Percentiles rank a stretch among this genome's conserved stretches.
Evolutionary conservation across 1,140 invertebrate genomes (phyloP).

Genomic region (Danaus melanippus): DNA sequence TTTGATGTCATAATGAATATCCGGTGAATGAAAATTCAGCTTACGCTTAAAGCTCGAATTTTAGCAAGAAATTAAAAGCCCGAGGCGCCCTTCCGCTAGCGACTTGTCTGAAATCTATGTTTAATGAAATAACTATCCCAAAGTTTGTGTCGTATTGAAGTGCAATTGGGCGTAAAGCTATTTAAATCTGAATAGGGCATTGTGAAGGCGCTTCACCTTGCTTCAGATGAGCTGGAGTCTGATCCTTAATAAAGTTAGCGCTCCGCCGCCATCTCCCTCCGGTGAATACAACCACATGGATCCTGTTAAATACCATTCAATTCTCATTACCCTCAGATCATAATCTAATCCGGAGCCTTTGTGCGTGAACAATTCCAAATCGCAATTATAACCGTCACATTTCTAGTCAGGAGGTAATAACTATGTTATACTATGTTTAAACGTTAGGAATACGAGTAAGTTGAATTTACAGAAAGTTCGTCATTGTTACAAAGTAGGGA

Average conservation of each 20-base stretch:
- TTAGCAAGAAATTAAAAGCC: conserved; percentile 27
- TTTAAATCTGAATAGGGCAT: conserved; percentile 71
- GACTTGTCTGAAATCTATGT: conserved; percentile 57
- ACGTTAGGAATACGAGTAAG: conserved; percentile 11
- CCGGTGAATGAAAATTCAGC: conserved; percentile 12
- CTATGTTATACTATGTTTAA: too few species aligned
- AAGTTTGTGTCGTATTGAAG: conserved; percentile 62
- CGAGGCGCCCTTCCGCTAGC: conserved; percentile 22
- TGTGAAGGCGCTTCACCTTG: conserved; percentile 67
- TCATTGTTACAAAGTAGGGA: conserved; percentile 22
- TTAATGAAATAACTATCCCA: conserved; percentile 66
- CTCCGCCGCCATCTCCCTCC: conserved; percentile 34
- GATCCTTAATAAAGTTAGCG: conserved; percentile 66
- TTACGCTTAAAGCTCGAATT: conserved; percentile 17
- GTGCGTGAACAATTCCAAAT: too few species aligned
- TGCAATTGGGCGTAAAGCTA: conserved; percentile 70
- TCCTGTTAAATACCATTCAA: background rate
- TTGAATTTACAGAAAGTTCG: conserved; percentile 16
- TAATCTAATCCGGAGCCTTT: too few species aligned
- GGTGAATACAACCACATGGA: conserved; percentile 11
- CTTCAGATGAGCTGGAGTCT: conserved; percentile 51
- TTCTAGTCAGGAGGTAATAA: too few species aligned
- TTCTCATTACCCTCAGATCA: too few species aligned
- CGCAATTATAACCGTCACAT: too few species aligned
- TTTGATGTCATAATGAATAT: conserved; percentile 15